Evolutionary conservation across 2,113 vertebrate genomes (phyloP), one percentile per base, ranked within the genome.

Genomic region (Salvelinus sp.): DNA sequence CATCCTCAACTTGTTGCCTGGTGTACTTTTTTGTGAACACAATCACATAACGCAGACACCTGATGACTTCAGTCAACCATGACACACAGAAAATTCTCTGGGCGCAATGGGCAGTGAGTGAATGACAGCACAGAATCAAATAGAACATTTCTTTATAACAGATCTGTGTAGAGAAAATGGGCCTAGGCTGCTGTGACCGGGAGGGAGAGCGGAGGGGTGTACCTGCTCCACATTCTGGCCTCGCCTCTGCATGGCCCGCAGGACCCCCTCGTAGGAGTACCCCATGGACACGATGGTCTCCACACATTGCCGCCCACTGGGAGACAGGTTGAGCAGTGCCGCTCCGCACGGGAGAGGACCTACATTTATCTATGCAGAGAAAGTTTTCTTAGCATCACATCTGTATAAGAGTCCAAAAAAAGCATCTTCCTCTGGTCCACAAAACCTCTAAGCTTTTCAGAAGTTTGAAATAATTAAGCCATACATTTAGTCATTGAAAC

Each of bases 221-320:
- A 99, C 98, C 95, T 98, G 96, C 82, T 99, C 97, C 86, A 99
- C 94, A 66, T 96, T 98, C 90, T 97, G 95, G 72, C 97, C 97
- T 86, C 95, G 97, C 92, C 94, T 96, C 91, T 96, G 97, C 96
- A 99, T 98, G 88, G 98, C 98, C 89, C 94, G 94, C 70, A 98
- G 87, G 75, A 98, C 96, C 0, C 94, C 95, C 73, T 98, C 96
- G 0, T 95, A 96, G 0, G 96, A 95, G 86, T 98, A 99, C 2
- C 98, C 98, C 98, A 99, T 99, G 87, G 92, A 93, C 80, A 98
- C 95, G 0, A 98, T 94, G 0, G 95, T 97, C 88, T 98, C 97
- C 73, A 96, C 85, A 54, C 97, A 99, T 76, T 97, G 95, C 13
- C 93, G 93, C 85, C 98, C 96, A 0, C 93, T 94, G 54, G 94